Conservation (phyloP, 2,888 invertebrate genomes). For the Philaethria dido region DNA sequence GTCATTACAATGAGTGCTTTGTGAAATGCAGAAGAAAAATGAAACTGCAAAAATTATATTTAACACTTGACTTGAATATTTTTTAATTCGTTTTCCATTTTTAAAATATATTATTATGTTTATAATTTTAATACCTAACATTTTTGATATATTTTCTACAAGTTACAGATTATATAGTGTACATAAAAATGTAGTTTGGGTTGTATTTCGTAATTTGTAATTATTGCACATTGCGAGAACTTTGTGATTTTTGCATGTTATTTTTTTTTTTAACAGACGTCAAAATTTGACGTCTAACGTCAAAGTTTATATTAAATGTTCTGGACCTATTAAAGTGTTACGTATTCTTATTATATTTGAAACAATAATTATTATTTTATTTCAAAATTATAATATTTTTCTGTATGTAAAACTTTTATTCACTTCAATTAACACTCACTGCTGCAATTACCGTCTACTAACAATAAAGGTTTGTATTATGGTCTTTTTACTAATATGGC, state of each 20-base stretch:
- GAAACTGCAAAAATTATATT: too few species aligned
- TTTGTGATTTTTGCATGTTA: constrained; percentile 15
- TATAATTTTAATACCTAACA: too few species aligned
- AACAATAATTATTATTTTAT: neutral
- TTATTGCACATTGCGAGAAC: neutral
- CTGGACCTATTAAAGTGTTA: constrained; percentile 11
- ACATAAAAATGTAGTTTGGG: constrained; percentile 14
- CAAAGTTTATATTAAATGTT: neutral
- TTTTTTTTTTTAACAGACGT: neutral
- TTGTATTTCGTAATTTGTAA: neutral
- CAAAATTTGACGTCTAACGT: neutral
- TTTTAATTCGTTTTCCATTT: too few species aligned
- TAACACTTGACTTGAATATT: too few species aligned
- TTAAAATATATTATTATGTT: too few species aligned
- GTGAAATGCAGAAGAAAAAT: too few species aligned
- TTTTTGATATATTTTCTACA: constrained; percentile 16
- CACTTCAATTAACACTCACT: constrained; percentile 12
- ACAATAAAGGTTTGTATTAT: constrained; percentile 14
- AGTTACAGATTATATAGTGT: constrained; percentile 10
- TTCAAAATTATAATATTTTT: neutral
- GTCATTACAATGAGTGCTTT: too few species aligned
- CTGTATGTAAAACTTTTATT: neutral
- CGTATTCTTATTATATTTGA: neutral
- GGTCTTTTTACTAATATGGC: constrained; percentile 7
- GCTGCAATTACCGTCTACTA: neutral